Conservation (phyloP, 1,140 invertebrate species). For the Drosophila kohkoa region DNA sequence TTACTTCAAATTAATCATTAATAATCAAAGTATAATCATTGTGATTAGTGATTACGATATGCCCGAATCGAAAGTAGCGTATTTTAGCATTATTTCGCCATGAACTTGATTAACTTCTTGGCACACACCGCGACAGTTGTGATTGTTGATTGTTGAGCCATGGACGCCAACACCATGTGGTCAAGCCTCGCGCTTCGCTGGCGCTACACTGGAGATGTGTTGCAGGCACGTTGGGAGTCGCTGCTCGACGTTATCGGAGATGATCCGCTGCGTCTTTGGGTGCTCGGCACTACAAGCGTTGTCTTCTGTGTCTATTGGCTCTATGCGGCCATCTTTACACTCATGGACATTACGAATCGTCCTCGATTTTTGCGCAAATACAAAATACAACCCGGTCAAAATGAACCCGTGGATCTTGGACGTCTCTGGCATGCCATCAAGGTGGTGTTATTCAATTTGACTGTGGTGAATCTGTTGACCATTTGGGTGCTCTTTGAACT, state of each 20-base stretch:
- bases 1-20: too few relatives aligned
- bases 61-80: neutral
- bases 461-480: slow-evolving; percentile 89
- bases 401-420: slow-evolving; percentile 89
- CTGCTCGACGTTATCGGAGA: slow-evolving; percentile 71
- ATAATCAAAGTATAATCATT: too few relatives aligned
- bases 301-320: slow-evolving; percentile 90
- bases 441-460: slow-evolving; percentile 92
- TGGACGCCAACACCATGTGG: slow-evolving; percentile 19
- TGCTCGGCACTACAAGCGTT: slow-evolving; percentile 87
- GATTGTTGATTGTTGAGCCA: slow-evolving; percentile 10
- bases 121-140: slow-evolving; percentile 14
- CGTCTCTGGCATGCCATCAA: slow-evolving; percentile 86
- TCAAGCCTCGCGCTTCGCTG: slow-evolving; percentile 39
- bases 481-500: slow-evolving; percentile 87
- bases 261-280: slow-evolving; percentile 88
- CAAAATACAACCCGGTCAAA: slow-evolving; percentile 92
- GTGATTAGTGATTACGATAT: neutral
- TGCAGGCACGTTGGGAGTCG: slow-evolving; percentile 53
- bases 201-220: slow-evolving; percentile 48
- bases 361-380: slow-evolving; percentile 89
- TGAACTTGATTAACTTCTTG: neutral
- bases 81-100: neutral
- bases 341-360: slow-evolving; percentile 90
- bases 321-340: slow-evolving; percentile 89